phyloP scores from a whole-genome alignment of 2,113 vertebrate species.

The Tachysurus vachellii region DNA sequence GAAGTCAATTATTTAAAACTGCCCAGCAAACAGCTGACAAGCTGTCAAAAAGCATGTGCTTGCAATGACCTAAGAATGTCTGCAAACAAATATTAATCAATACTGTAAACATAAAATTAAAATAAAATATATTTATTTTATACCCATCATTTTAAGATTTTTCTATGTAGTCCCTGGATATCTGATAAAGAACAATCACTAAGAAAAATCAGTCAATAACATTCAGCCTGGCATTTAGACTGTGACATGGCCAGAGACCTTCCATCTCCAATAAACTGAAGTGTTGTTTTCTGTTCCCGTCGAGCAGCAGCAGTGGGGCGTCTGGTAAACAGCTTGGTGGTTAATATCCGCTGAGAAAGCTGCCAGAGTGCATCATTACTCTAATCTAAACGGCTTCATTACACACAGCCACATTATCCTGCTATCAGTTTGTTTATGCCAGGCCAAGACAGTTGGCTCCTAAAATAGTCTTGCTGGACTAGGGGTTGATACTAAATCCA shows the following conservation, averaged over 20 bases:
- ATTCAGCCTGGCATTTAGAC: neutral
- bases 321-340: constrained; percentile 38
- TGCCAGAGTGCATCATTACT: constrained; percentile 33
- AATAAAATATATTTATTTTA: neutral
- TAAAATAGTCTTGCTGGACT: constrained; percentile 27
- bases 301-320: constrained; percentile 4
- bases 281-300: constrained; percentile 27
- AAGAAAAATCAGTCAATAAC: neutral
- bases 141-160: neutral
- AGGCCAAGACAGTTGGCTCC: constrained; percentile 5
- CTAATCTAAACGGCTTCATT: constrained; percentile 40
- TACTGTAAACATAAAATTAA: neutral
- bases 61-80: neutral
- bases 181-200: neutral
- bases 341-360: constrained; percentile 44
- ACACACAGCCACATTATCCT: constrained; percentile 30
- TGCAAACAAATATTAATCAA: neutral
- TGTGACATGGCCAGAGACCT: constrained; percentile 6
- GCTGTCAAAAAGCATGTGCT: neutral
- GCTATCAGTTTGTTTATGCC: constrained; percentile 30
- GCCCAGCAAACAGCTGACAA: neutral
- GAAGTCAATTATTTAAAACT: neutral
- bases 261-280: constrained; percentile 29
- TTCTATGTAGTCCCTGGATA: neutral
- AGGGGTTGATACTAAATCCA: constrained; percentile 23